A percentile compares a stretch with the other conserved stretches of the same genome.
phyloP scores from a whole-genome alignment of 2,113 vertebrate species.

The Illadopsis cleaveri region DNA sequence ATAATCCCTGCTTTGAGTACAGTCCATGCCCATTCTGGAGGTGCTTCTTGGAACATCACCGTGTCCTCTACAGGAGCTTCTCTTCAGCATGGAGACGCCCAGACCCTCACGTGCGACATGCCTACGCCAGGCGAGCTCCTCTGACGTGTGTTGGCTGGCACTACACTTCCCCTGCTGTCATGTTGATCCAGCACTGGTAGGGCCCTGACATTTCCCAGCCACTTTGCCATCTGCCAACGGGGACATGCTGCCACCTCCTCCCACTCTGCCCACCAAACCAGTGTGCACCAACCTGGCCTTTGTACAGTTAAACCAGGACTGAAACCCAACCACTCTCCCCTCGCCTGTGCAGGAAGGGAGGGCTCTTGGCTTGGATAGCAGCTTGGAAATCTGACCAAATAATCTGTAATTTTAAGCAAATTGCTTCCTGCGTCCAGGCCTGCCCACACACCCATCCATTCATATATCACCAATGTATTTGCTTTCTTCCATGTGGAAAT shows the following conservation, averaged over 20 bases:
- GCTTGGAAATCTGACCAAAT: background rate
- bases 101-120: background rate
- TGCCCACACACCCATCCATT: constrained; percentile 6
- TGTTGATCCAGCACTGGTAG: background rate
- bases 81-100: background rate
- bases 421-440: background rate
- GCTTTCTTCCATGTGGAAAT: constrained; percentile 26
- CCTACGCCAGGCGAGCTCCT: background rate
- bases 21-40: background rate
- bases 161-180: background rate
- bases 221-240: background rate
- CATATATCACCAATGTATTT: background rate
- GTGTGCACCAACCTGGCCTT: accelerated
- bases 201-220: background rate
- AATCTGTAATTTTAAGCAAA: constrained; percentile 7
- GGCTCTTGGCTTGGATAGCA: background rate
- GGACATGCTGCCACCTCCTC: background rate
- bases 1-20: background rate
- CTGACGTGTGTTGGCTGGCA: constrained; percentile 9
- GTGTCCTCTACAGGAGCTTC: background rate
- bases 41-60: background rate
- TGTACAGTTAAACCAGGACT: background rate
- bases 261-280: background rate
- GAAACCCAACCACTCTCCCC: background rate
- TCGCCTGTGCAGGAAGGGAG: background rate